phyloP scores from a whole-genome alignment of 2,888 invertebrate species.

The Torymus auratus region DNA sequence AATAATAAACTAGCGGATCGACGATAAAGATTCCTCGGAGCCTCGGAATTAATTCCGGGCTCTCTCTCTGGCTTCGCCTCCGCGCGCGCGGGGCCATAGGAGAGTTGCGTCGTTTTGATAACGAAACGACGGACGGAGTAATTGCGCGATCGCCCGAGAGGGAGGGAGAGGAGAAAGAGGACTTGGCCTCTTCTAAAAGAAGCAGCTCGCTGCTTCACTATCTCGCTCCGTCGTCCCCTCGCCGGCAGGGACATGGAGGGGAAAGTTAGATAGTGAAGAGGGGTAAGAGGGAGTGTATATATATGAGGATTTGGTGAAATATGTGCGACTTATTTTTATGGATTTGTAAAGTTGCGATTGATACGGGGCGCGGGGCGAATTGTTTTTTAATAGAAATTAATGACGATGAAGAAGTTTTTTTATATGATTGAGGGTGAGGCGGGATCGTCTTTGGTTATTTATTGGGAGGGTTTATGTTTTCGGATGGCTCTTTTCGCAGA shows the following conservation, averaged over 20 bases:
- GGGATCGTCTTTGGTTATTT: no score
- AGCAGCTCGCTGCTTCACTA: slow-evolving; percentile 22
- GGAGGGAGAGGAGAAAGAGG: slow-evolving; percentile 31
- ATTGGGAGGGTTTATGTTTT: no score
- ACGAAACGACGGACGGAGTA: slow-evolving; percentile 65
- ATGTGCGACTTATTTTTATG: not conserved
- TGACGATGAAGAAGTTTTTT: no score
- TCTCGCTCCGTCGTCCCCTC: slow-evolving; percentile 37
- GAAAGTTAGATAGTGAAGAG: slow-evolving; percentile 33
- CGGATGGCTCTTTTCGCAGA: no score
- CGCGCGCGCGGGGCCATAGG: not conserved
- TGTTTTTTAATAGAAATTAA: no score
- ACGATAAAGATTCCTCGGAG: slow-evolving; percentile 27
- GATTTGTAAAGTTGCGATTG: no score
- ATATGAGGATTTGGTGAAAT: slow-evolving; percentile 1
- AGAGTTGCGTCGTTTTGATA: slow-evolving; percentile 64
- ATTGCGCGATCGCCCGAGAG: slow-evolving; percentile 60
- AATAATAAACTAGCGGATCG: slow-evolving; percentile 21
- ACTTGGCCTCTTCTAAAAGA: slow-evolving; percentile 18
- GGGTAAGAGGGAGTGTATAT: not conserved
- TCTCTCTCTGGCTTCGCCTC: no score
- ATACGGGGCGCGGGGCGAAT: no score
- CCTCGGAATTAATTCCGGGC: slow-evolving; percentile 36
- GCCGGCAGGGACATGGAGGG: not conserved
- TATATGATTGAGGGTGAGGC: no score